Percentiles rank a stretch among this genome's conserved stretches.
phyloP scores from a whole-genome alignment of 2,113 vertebrate species.

The Amphiprion ocellaris region DNA sequence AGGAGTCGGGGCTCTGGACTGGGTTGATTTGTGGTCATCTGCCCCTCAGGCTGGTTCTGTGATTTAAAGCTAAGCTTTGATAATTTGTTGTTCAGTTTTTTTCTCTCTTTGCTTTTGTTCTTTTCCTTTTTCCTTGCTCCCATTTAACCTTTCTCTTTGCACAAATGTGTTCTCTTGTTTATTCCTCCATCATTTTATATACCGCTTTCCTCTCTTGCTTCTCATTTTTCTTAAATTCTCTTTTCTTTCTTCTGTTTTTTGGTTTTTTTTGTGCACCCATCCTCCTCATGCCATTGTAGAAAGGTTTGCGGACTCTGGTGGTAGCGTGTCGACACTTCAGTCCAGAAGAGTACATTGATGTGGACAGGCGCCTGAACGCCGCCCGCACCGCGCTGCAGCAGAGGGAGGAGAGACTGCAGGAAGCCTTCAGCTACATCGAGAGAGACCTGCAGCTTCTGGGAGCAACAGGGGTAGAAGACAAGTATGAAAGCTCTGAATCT shows the following conservation, averaged over 20 bases:
- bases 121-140: not conserved
- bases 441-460: constrained; percentile 94
- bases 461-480: constrained; percentile 98
- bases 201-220: not conserved
- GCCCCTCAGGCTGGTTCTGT: constrained; percentile 31
- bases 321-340: constrained; percentile 93
- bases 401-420: constrained; percentile 90
- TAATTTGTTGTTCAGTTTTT: constrained; percentile 37
- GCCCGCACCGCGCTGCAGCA: constrained; percentile 96
- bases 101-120: constrained; percentile 5
- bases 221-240: not conserved
- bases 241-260: not conserved
- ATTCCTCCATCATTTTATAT: not conserved
- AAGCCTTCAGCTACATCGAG: constrained; percentile 92
- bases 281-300: constrained; percentile 80
- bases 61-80: constrained; percentile 51
- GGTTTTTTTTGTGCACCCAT: not conserved
- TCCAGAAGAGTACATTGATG: constrained; percentile 88
- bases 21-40: constrained; percentile 65
- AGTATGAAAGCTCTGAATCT: constrained; percentile 80
- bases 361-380: constrained; percentile 87
- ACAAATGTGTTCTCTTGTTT: not conserved
- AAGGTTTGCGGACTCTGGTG: constrained; percentile 95
- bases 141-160: not conserved
- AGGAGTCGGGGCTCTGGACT: constrained; percentile 15